A percentile compares a stretch with the other conserved stretches of the same genome.
These are phyloP conservation scores for Iguana delicatissima DNA, from an alignment of 2,797 vertebrate genomes.

Conservation along the genomic window DNA sequence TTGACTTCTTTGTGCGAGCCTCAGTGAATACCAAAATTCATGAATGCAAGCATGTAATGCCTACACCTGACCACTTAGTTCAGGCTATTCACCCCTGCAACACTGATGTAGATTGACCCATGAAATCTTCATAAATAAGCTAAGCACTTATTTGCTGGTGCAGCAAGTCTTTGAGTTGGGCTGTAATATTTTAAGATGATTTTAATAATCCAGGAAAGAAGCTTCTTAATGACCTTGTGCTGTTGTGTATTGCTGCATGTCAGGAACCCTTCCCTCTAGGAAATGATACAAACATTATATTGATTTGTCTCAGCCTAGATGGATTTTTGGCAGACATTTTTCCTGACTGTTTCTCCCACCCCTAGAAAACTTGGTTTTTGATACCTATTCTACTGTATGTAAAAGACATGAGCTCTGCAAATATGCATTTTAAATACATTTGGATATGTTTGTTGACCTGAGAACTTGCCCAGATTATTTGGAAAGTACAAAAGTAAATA, in stretches of 20 bases:
- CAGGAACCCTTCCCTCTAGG: neutral
- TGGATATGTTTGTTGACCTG: neutral
- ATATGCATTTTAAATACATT: neutral
- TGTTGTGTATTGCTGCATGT: constrained; percentile 7
- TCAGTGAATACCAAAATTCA: neutral
- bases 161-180: constrained; percentile 22
- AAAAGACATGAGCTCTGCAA: neutral
- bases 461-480: neutral
- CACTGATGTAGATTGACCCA: neutral
- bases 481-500: neutral
- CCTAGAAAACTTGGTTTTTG: neutral
- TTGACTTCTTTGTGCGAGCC: neutral
- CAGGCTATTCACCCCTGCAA: neutral
- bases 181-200: constrained; percentile 31
- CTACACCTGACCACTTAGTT: neutral
- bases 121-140: neutral
- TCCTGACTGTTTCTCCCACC: neutral
- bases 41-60: neutral
- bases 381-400: neutral
- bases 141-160: constrained; percentile 28
- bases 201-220: constrained; percentile 32
- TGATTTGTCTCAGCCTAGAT: neutral
- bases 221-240: constrained; percentile 28
- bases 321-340: neutral
- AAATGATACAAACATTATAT: neutral